Conservation (phyloP, 2,888 invertebrate genomes). For the Ophion costatus region DNA sequence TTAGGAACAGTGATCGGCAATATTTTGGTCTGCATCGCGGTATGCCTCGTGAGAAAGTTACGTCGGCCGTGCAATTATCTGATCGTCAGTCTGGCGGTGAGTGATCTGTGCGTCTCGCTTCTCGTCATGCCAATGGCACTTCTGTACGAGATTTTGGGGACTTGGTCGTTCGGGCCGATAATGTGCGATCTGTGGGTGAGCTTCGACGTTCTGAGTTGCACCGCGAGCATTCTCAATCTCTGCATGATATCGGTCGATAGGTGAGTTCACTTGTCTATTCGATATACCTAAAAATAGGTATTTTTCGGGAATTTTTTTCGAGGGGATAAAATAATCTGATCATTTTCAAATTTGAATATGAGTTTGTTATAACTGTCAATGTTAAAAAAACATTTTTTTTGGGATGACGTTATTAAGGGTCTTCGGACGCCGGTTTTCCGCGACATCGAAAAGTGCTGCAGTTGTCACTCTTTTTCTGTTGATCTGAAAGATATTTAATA, state of each 20-base stretch:
- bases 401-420: too few relatives aligned
- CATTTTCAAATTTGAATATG: too few relatives aligned
- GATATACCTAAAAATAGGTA: too few relatives aligned
- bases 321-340: too few relatives aligned
- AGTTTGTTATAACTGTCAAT: too few relatives aligned
- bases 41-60: constrained; percentile 96
- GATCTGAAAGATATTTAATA: too few relatives aligned
- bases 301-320: too few relatives aligned
- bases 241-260: constrained; percentile 98
- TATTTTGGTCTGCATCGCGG: constrained; percentile 97
- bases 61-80: constrained; percentile 95
- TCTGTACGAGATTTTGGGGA: constrained; percentile 95
- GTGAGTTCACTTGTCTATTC: constrained; percentile 72
- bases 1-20: constrained; percentile 94
- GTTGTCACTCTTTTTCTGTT: too few relatives aligned
- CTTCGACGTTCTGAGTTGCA: constrained; percentile 98
- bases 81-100: constrained; percentile 97
- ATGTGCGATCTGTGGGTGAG: constrained; percentile 98
- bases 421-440: too few relatives aligned
- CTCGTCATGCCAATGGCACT: constrained; percentile 99
- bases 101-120: constrained; percentile 97
- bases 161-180: constrained; percentile 96
- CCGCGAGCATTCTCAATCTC: constrained; percentile 98
- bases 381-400: too few relatives aligned
- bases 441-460: too few relatives aligned